phyloP scores from a whole-genome alignment of 2,113 vertebrate genomes.

The Xenus cinereus region DNA sequence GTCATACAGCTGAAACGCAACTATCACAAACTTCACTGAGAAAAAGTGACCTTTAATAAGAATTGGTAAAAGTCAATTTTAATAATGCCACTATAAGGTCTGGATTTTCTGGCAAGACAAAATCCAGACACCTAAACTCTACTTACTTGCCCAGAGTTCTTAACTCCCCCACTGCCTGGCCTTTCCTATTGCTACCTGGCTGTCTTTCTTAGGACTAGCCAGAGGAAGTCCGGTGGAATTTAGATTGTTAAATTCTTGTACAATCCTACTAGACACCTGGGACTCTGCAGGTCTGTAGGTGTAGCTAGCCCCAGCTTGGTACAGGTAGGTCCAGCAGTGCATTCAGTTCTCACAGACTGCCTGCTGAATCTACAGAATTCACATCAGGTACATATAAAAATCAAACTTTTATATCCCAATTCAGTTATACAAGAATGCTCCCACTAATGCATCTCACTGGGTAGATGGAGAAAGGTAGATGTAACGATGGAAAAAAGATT shows the following conservation, averaged over 20 bases:
- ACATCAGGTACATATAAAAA: background rate
- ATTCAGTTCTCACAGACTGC: background rate
- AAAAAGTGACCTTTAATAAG: background rate
- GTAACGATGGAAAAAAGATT: background rate
- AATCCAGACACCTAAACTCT: background rate
- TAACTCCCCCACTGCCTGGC: background rate
- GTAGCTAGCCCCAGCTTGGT: background rate
- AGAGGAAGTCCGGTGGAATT: background rate
- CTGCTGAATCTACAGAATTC: background rate
- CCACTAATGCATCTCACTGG: background rate
- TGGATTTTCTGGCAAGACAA: background rate
- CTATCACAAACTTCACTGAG: background rate
- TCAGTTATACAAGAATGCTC: background rate
- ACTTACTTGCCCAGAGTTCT: background rate
- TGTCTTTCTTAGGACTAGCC: background rate
- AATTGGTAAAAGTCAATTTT: background rate
- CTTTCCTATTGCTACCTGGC: background rate
- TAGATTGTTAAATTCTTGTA: background rate
- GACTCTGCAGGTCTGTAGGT: background rate
- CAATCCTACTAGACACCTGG: background rate
- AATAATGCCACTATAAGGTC: background rate
- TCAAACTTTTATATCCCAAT: background rate
- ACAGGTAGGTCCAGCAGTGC: background rate
- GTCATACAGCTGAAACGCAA: background rate
- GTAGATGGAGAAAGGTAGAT: background rate